phyloP scores from a whole-genome alignment of 92 coral and sea anemone species.

The Galaxea fascicularis region DNA sequence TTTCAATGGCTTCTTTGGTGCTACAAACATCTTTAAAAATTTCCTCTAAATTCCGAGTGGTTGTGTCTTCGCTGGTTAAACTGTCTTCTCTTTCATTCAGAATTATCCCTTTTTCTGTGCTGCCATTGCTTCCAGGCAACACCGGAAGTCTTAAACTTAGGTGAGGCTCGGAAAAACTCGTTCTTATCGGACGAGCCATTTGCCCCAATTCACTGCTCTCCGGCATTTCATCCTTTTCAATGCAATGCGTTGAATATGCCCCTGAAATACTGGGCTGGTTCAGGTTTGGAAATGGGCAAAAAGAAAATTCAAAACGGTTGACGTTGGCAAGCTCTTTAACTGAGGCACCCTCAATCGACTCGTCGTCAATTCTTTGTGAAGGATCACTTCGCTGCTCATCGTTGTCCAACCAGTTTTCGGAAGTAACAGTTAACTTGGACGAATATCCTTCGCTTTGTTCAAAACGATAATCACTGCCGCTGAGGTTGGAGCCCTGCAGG shows the following conservation, averaged over 20 bases:
- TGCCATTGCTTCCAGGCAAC: constrained; percentile 23
- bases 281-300: constrained; percentile 10
- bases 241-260: constrained; percentile 64
- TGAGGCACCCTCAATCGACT: constrained; percentile 10
- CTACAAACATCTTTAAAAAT: constrained; percentile 77
- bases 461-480: neutral
- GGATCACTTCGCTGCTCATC: neutral
- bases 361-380: constrained; percentile 30
- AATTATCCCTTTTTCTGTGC: neutral
- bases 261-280: constrained; percentile 66
- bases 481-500: neutral
- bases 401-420: constrained; percentile 5
- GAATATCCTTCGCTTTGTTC: neutral
- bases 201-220: constrained; percentile 47
- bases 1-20: constrained; percentile 74
- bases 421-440: constrained; percentile 6
- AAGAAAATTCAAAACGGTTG: constrained; percentile 8
- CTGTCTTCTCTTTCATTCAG: neutral
- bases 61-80: constrained; percentile 11
- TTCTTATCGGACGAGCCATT: constrained; percentile 60
- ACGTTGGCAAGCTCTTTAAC: neutral
- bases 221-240: constrained; percentile 57
- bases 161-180: constrained; percentile 82
- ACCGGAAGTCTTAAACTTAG: constrained; percentile 28
- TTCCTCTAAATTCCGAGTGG: constrained; percentile 67